Base-by-base conservation (phyloP, 2,113 vertebrate genomes). In the Eira barbara region DNA sequence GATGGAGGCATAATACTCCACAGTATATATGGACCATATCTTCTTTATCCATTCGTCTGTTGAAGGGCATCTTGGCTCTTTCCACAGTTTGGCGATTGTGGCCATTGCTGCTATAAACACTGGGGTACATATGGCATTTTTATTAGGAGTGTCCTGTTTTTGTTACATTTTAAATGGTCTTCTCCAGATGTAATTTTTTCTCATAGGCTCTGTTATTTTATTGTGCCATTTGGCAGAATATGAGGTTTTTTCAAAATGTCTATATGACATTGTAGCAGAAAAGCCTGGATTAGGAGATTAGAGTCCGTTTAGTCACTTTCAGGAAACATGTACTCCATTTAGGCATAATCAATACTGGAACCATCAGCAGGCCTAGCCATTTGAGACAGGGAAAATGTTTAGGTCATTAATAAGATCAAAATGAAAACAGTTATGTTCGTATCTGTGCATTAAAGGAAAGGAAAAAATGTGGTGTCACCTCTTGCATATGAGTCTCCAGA, bases 391-490 rank as follows among this genome's bases (percentile, higher is more conserved):
- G 2, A 59, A 81, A 81, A 80, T 3, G 52, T 69, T 71, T 80
- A 55, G 36, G 47, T 79, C 79, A 87, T 91, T 52, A 87, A 42
- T 87, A 89, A 85, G 36, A 89, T 25, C 23, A 90, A 92, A 95
- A 71, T 59, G 52, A 78, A 91, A 88, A 45, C 6, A 91, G 25
- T 91, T 80, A 65, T 45, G 9, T 94, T 65, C 15, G 47, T 89
- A 73, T 12, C 67, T 23, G 36, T 94, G 71, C 89, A 65, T 85
- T 59, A 89, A 97, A 92, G 74, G 34, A 79, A 93, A 92, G 63
- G 55, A 76, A 57, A 97, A 93, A 15, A 69, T 7, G 8, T 13
- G 1, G 7, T 4, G n/a, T 76, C 10, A 12, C 1, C 27, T 36
- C 36, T 74, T 55, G 10, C 31, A 6, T 45, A 3, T 36, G 31